phyloP scores from a whole-genome alignment of 2,888 invertebrate species.

The Ethmia dodecea region DNA sequence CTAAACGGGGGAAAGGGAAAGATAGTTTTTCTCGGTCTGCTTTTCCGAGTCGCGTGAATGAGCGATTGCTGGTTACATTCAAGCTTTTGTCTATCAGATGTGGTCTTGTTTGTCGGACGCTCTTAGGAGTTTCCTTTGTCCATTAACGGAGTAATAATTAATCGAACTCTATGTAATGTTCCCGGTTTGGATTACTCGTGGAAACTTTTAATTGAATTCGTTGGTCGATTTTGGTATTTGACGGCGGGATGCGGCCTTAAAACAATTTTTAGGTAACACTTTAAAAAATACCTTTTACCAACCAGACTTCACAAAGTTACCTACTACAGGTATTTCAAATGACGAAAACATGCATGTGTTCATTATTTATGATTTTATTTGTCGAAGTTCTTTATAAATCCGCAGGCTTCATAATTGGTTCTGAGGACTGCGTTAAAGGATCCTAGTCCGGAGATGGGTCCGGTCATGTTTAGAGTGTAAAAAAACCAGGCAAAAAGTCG shows the following conservation, averaged over 20 bases:
- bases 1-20: slow-evolving; percentile 46
- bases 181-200: slow-evolving; percentile 55
- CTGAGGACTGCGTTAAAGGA: too few relatives aligned
- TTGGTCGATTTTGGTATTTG: slow-evolving; percentile 61
- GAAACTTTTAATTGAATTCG: slow-evolving; percentile 73
- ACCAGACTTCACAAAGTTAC: too few relatives aligned
- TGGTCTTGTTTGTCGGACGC: slow-evolving; percentile 61
- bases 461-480: too few relatives aligned
- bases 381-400: too few relatives aligned
- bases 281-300: slow-evolving; percentile 33
- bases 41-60: slow-evolving; percentile 51
- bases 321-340: too few relatives aligned
- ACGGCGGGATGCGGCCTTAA: slow-evolving; percentile 38
- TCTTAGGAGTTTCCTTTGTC: slow-evolving; percentile 60
- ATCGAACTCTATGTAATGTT: slow-evolving; percentile 64
- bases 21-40: slow-evolving; percentile 50
- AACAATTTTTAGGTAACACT: slow-evolving; percentile 52
- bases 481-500: too few relatives aligned
- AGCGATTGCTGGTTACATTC: slow-evolving; percentile 63
- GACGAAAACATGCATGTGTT: too few relatives aligned
- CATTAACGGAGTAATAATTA: slow-evolving; percentile 66
- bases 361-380: too few relatives aligned
- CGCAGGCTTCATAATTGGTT: too few relatives aligned
- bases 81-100: slow-evolving; percentile 59
- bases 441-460: too few relatives aligned